Base-by-base conservation (phyloP, 2,888 invertebrate genomes). In the Temnothorax ravouxi region DNA sequence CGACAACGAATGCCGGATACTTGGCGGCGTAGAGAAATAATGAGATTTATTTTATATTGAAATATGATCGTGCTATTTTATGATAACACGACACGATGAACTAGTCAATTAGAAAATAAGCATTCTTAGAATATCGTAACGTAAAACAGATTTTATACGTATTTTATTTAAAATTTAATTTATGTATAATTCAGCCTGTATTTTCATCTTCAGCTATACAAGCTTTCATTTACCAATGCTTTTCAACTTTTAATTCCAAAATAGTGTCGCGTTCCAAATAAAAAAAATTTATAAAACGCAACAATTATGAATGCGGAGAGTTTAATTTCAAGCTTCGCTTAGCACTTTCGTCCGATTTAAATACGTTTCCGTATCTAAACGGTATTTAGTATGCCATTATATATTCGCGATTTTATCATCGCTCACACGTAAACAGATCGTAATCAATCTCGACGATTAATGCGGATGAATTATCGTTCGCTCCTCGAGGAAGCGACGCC, bases 11-110 rank as follows among this genome's bases (percentile, higher is more conserved):
- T 59, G 56, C 47, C 25, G 59, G 47, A 47, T 79, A 59, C 59
- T 72, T 72, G 47, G n/a, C 8, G 34, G 71, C 44, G 44, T 34
- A 47, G 44, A 79, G 59, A 80, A 80, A 80, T 79, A 79, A 79
- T 72, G 72, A 80, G 79, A 72, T 72, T 72, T 80, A 72, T 80
- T 80, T 80, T 47, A 80, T 80, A 47, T 34, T 44, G 54, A 72
- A 8, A 79, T 59, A 47, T 21, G n/a, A 72, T 34, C 44, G 67
- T 15, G 52, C 13, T 77, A 29, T 67, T 67, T 77, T 54, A 54
- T 13, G 29, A 52, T 54, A 67, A 67, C n/a, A 29, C 50, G 25
- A 41, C n/a, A 41, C 18, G 13, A 66, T 18, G 8, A 52, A 67
- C 25, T 52, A 25, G 25, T 25, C 25, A 5, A n/a, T 77, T 25